Evolutionary conservation across 2,888 invertebrate genomes (phyloP).

Genomic region (Stenolophus ochropezus): DNA sequence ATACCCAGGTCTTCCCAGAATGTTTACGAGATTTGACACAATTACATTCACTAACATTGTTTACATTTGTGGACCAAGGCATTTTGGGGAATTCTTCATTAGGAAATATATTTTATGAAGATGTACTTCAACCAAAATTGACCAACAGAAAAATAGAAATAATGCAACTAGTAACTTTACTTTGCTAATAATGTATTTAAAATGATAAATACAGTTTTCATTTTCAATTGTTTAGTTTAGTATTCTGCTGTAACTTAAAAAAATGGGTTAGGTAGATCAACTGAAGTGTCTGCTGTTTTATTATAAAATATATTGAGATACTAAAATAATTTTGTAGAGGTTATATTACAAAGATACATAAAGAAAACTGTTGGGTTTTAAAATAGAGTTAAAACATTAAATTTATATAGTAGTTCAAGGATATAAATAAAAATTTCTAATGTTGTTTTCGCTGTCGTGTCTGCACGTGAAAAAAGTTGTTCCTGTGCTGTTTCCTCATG

Average conservation of each 20-base stretch:
- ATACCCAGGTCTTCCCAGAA: constrained; percentile 29
- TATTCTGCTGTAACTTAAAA: no score
- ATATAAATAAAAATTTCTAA: background rate
- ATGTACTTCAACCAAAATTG: background rate
- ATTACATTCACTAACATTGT: constrained; percentile 16
- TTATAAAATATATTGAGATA: no score
- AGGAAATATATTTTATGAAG: background rate
- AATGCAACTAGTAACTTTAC: no score
- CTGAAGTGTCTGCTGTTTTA: background rate
- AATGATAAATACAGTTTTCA: no score
- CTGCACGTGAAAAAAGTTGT: background rate
- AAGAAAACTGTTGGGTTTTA: no score
- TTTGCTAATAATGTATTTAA: no score
- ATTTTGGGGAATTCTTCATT: background rate
- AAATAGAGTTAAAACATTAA: background rate
- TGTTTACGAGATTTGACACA: constrained; percentile 35
- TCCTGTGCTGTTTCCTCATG: background rate
- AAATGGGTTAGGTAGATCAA: background rate
- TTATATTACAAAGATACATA: no score
- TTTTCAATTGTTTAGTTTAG: no score
- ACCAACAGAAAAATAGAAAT: no score
- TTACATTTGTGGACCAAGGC: background rate
- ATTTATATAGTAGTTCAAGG: background rate
- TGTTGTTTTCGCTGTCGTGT: background rate
- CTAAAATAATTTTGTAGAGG: no score